Percentiles rank a stretch among this genome's conserved stretches.
Evolutionary conservation across 2,113 vertebrate genomes (phyloP).

Genomic region (Trichomycterus rosablanca): DNA sequence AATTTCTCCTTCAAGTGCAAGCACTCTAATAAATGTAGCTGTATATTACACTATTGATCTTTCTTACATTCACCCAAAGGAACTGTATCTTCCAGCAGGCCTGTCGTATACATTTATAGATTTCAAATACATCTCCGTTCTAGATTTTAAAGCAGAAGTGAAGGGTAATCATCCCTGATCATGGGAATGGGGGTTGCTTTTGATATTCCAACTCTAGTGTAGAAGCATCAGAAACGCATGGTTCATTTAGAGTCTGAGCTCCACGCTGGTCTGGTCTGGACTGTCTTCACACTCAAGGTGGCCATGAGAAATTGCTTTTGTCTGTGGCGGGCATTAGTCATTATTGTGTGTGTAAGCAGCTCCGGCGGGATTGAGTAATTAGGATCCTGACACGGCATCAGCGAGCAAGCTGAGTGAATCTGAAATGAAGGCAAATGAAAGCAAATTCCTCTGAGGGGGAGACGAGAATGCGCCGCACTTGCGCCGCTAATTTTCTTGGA

Average conservation of each 20-base stretch:
- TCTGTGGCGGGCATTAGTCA: slow-evolving; percentile 52
- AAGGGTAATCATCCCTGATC: slow-evolving; percentile 25
- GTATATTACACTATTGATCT: slow-evolving; percentile 30
- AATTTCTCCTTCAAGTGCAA: slow-evolving; percentile 35
- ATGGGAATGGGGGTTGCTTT: slow-evolving; percentile 8
- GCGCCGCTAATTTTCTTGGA: slow-evolving; percentile 51
- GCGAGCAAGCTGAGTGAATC: slow-evolving; percentile 49
- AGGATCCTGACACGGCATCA: slow-evolving; percentile 56
- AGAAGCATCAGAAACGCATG: slow-evolving; percentile 21
- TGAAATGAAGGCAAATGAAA: slow-evolving; percentile 57
- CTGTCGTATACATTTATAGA: slow-evolving; percentile 33
- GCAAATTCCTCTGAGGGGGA: slow-evolving; percentile 50
- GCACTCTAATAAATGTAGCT: slow-evolving; percentile 29
- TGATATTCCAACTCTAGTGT: slow-evolving; percentile 4
- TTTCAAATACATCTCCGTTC: slow-evolving; percentile 27
- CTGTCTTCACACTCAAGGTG: slow-evolving; percentile 55
- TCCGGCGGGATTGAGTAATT: slow-evolving; percentile 55
- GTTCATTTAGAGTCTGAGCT: slow-evolving; percentile 10
- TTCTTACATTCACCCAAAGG: slow-evolving; percentile 33
- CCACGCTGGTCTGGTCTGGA: slow-evolving; percentile 27
- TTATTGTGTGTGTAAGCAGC: slow-evolving; percentile 51
- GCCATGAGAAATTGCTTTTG: slow-evolving; percentile 60
- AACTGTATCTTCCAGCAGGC: slow-evolving; percentile 33
- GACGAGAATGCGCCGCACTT: slow-evolving; percentile 38
- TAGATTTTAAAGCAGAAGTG: slow-evolving; percentile 31